These are phyloP conservation scores for Myotis findleyi DNA, from an alignment of 2,797 vertebrate species.

Conservation along the genomic window DNA sequence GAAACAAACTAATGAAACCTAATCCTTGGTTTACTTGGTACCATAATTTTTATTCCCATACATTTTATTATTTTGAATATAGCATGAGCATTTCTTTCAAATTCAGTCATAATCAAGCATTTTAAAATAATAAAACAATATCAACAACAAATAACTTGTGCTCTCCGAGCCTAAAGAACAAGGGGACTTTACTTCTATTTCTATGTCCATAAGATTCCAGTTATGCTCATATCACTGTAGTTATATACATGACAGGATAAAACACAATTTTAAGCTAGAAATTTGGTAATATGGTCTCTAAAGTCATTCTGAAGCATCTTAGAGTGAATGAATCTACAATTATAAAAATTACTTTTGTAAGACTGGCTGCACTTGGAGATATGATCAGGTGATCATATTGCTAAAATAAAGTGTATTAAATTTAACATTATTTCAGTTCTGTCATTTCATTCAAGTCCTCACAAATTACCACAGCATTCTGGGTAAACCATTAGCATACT, in stretches of 20 bases:
- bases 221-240: not conserved
- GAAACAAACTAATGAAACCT: not conserved
- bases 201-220: not conserved
- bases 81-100: not conserved
- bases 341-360: not conserved
- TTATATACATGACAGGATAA: not conserved
- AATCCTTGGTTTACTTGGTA: not conserved
- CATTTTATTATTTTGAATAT: not conserved
- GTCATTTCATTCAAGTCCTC: not conserved
- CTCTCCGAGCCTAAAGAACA: not conserved
- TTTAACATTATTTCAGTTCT: not conserved
- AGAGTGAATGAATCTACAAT: not conserved
- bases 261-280: not conserved
- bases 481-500: not conserved
- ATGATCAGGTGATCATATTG: not conserved
- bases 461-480: constrained; percentile 30
- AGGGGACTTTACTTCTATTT: not conserved
- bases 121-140: not conserved
- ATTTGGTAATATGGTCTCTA: not conserved
- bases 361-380: not conserved
- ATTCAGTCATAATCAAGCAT: not conserved
- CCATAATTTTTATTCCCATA: not conserved
- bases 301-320: not conserved
- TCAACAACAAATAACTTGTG: not conserved
- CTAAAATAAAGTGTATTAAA: constrained; percentile 56